phyloP scores from a whole-genome alignment of 2,113 vertebrate species.

The Nanorana parkeri region DNA sequence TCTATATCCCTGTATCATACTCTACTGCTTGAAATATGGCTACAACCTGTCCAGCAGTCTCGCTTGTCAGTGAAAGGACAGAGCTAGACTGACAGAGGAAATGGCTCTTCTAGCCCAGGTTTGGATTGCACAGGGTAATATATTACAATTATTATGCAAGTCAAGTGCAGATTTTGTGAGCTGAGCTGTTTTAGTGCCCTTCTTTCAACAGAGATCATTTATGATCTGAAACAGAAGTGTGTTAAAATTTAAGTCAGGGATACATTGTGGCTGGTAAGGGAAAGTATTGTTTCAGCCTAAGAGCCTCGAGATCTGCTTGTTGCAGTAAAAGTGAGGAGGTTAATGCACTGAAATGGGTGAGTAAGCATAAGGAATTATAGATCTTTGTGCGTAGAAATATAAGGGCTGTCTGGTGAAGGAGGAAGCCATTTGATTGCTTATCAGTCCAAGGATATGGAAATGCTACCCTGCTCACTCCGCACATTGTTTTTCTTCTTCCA shows the following conservation, averaged over 20 bases:
- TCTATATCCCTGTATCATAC: too few species aligned
- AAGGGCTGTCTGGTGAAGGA: not conserved
- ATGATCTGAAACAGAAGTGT: constrained; percentile 7
- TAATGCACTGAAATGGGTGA: constrained; percentile 30
- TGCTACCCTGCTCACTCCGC: not conserved
- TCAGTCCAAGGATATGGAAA: constrained; percentile 32
- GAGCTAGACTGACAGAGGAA: not conserved
- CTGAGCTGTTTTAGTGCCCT: not conserved
- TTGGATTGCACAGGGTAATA: not conserved
- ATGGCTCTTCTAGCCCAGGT: not conserved
- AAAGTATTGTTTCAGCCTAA: constrained; percentile 8
- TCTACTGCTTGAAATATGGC: too few species aligned
- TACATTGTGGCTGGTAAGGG: not conserved
- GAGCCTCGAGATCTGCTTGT: not conserved
- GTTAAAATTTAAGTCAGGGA: not conserved
- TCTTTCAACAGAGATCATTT: not conserved
- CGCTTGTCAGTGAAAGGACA: too few species aligned
- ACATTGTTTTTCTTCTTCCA: not conserved
- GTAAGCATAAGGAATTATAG: constrained; percentile 38
- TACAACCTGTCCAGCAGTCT: too few species aligned
- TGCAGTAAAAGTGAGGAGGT: constrained; percentile 14
- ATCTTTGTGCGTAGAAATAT: constrained; percentile 19
- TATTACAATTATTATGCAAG: not conserved
- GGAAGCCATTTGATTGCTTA: constrained; percentile 20
- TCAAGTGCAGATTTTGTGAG: not conserved